Base-by-base conservation (phyloP, 2,113 vertebrate genomes). In the Lontra canadensis region DNA sequence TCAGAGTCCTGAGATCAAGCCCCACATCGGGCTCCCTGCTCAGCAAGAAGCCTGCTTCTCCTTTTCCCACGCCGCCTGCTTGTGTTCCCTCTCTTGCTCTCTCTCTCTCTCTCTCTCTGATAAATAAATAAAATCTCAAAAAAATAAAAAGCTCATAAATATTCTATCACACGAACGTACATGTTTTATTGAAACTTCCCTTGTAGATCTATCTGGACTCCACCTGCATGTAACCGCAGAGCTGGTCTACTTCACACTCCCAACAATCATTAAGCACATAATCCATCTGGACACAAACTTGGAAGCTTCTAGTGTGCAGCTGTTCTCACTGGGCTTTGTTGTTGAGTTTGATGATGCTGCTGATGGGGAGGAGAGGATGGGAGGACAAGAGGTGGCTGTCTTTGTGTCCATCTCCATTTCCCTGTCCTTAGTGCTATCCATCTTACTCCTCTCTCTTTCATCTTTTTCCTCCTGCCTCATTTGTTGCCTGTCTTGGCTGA, bases 301-400 rank as follows among this genome's bases (percentile, higher is more conserved):
- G 36, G n/a, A 67, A 26, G 10, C 5, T 84, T 57, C 69, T 13
- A 31, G n/a, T 0, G 10, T 20, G 49, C 55, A 21, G 49, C 63
- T 6, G 14, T 20, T 21, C 1, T 42, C 8, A 1, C 1, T 52
- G 20, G 31, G n/a, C 29, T 26, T 20, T 67, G 15, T 1, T 29
- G 65, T 39, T 34, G 65, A 25, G 23, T 34, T 39, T 49, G 52
- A n/a, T 17, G 31, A 26, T 7, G 44, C 1, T 9, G 6, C 4
- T 71, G 59, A 17, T 6, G 13, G 6, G 44, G 0, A 7, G 8
- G 47, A 63, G 26, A 26, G 7, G 15, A 26, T 5, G 15, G 2
- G 65, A n/a, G 67, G 67, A 69, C 34, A 5, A 8, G 55, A 7
- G 17, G 59, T 14, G 44, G 65, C 59, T 79, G 39, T 81, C 55